A percentile compares a stretch with the other conserved stretches of the same genome.
Conservation (phyloP, 2,797 vertebrate genomes). For the Eremophila alpestris region DNA sequence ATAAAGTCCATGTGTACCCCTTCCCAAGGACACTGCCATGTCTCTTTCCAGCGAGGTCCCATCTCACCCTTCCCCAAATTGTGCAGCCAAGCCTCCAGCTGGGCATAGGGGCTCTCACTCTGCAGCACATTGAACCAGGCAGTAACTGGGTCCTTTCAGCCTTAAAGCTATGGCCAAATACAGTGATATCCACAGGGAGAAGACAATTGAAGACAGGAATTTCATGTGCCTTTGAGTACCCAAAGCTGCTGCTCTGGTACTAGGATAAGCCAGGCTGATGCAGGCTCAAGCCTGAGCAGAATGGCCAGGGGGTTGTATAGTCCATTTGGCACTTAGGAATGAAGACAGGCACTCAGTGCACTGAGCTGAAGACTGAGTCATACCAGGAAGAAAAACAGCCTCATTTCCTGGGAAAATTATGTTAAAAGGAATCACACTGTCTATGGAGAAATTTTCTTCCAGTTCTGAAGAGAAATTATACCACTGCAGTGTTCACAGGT, state of each 20-base stretch:
- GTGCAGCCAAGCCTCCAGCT: neutral
- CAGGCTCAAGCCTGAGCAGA: neutral
- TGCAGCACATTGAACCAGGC: neutral
- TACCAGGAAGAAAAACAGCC: neutral
- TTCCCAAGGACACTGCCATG: neutral
- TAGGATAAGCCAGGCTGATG: neutral
- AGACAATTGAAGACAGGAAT: neutral
- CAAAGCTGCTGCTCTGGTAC: neutral
- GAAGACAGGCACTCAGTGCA: fast-evolving
- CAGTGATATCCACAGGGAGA: neutral
- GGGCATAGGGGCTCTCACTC: fast-evolving
- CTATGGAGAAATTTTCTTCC: neutral
- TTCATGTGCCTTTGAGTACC: neutral
- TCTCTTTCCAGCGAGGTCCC: fast-evolving
- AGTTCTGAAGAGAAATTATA: neutral
- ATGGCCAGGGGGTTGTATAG: too few species aligned
- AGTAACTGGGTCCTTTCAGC: neutral
- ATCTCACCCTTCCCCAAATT: fast-evolving
- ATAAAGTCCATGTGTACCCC: neutral
- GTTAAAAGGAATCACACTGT: neutral
- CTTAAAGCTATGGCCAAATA: neutral
- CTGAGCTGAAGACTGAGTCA: neutral
- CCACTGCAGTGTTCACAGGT: neutral
- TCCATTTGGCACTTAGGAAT: neutral
- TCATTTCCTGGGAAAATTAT: neutral